Conservation (phyloP, 2,888 invertebrate genomes). For the Dromius quadrimaculatus region DNA sequence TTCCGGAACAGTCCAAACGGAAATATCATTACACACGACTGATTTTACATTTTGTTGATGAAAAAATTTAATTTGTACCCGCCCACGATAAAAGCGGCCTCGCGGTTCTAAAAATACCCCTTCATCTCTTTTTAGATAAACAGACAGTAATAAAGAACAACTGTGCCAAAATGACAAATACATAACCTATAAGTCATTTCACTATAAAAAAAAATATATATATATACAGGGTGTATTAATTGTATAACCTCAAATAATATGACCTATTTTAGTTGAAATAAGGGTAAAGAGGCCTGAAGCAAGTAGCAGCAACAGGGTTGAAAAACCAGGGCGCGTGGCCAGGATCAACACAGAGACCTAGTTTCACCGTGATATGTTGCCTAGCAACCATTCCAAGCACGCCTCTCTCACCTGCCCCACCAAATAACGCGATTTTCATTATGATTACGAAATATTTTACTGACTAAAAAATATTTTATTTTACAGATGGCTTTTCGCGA, state of each 20-base stretch:
- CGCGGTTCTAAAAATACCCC: conserved; percentile 14
- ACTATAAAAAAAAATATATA: too few species aligned
- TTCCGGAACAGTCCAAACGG: conserved; percentile 4
- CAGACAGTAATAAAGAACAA: too few species aligned
- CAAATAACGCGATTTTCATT: neutral
- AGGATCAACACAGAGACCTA: neutral
- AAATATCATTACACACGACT: neutral
- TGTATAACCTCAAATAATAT: too few species aligned
- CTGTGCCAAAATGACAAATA: too few species aligned
- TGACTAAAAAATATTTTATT: too few species aligned
- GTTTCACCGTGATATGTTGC: conserved; percentile 7
- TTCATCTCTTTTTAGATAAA: conserved; percentile 10
- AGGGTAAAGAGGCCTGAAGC: too few species aligned
- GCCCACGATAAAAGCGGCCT: conserved; percentile 15
- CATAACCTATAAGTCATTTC: too few species aligned
- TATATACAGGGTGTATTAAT: too few species aligned
- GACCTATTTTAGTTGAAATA: too few species aligned
- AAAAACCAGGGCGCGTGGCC: neutral
- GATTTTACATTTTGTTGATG: neutral
- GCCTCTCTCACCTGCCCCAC: neutral
- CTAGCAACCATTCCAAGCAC: neutral
- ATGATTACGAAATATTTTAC: neutral
- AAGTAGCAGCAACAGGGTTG: conserved; percentile 7
- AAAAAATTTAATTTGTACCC: conserved; percentile 10
- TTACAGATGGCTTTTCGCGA: conserved; percentile 86